Evolutionary conservation across 2,888 invertebrate genomes (phyloP).

Genomic region (Cephus nigrinus): DNA sequence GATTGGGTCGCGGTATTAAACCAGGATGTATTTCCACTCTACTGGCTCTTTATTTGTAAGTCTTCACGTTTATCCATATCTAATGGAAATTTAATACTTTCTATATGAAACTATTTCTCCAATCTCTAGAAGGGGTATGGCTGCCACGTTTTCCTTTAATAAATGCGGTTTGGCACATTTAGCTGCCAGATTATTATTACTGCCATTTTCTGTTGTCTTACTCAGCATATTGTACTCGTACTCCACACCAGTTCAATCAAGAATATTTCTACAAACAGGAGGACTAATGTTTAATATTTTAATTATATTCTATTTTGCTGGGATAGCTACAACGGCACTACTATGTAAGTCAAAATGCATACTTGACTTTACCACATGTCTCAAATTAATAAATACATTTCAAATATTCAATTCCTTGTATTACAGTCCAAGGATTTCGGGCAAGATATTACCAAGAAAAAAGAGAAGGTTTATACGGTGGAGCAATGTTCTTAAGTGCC

Average conservation of each 20-base stretch:
- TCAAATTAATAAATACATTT: slow-evolving; percentile 6
- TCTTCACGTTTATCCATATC: slow-evolving; percentile 16
- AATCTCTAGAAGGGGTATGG: slow-evolving; percentile 75
- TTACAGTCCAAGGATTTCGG: slow-evolving; percentile 82
- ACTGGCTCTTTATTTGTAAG: slow-evolving; percentile 56
- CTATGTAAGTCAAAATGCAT: slow-evolving; percentile 49
- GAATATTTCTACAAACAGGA: slow-evolving; percentile 59
- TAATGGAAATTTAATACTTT: slow-evolving; percentile 8
- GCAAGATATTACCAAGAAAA: slow-evolving; percentile 93
- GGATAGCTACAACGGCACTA: slow-evolving; percentile 60
- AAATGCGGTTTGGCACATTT: slow-evolving; percentile 81
- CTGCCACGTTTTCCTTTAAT: slow-evolving; percentile 83
- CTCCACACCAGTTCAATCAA: slow-evolving; percentile 56
- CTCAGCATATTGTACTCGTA: slow-evolving; percentile 58
- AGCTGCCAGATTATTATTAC: slow-evolving; percentile 77
- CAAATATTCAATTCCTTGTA: slow-evolving; percentile 2
- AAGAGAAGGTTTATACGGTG: slow-evolving; percentile 89
- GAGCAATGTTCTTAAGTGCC: slow-evolving; percentile 83
- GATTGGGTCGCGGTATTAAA: slow-evolving; percentile 58
- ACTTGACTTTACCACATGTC: not conserved
- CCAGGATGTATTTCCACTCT: slow-evolving; percentile 62
- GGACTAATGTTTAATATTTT: slow-evolving; percentile 76
- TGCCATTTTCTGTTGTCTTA: slow-evolving; percentile 72
- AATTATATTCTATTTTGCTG: slow-evolving; percentile 80
- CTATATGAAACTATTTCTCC: slow-evolving; percentile 9